Base-by-base conservation (phyloP, 2,797 vertebrate genomes). In the Enteromius radiatus region DNA sequence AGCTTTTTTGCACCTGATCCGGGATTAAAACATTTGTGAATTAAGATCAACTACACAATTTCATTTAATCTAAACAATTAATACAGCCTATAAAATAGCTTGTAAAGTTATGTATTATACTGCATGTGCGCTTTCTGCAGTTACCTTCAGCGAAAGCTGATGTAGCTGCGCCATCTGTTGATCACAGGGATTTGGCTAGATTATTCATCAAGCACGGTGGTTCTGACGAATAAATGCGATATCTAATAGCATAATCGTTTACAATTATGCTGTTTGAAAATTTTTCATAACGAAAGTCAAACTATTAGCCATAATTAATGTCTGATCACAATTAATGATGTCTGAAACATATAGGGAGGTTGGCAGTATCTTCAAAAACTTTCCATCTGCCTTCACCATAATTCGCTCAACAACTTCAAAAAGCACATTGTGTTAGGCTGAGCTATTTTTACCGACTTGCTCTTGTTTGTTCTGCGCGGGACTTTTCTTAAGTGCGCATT, bases 131-230 rank as follows among this genome's bases (percentile, higher is more conserved):
- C 12, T 43, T 19, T 54, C 47, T 45, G 36, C 49, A 70, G 65
- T 69, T 15, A 5, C 38, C 38, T 38, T 14, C 31, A 65, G 68
- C 33, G 33, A 49, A 49, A 59, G 7, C n/a, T 84, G 41, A 59
- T 63, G 71, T 54, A 78, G 56, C 28, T 81, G 78, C 78, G 67
- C 85, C 85, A 84, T 81, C 43, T 85, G 77, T 83, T 84, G 80
- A 84, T 74, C 71, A 15, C 8, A 12, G 47, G 43, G 45, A 84
- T 43, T 47, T 41, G 12, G 10, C 33, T n/a, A 73, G 23, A 28
- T 81, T 47, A 17, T 36, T 67, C 28, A 17, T 45, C 47, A 38
- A 63, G 26, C 12, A 26, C 19, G 1, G 33, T n/a, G 14, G 38
- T 76, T 63, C 15, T 28, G 38, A 45, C 9, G 43, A 45, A 63